phyloP scores from a whole-genome alignment of 2,113 vertebrate genomes.

The Tetraodon nigroviridis region DNA sequence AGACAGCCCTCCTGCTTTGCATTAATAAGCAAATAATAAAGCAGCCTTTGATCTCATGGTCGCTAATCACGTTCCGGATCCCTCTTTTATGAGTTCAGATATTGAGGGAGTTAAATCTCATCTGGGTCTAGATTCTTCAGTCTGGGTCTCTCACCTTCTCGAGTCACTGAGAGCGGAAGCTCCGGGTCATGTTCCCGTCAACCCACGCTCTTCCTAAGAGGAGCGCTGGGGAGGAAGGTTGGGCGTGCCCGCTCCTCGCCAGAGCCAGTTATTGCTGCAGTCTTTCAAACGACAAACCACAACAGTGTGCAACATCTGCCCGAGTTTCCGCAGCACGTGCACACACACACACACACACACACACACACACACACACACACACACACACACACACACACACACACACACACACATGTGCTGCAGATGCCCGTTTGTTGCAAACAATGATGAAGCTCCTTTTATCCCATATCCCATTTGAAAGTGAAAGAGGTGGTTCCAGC shows the following conservation, averaged over 20 bases:
- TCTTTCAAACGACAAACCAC: constrained; percentile 1
- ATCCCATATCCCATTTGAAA: not conserved
- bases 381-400: no score
- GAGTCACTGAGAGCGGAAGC: constrained; percentile 12
- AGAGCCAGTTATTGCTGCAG: not conserved
- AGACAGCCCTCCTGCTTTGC: not conserved
- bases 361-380: no score
- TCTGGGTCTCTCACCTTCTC: not conserved
- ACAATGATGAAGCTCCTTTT: not conserved
- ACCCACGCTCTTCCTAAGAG: constrained; percentile 12
- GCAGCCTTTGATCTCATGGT: constrained; percentile 6
- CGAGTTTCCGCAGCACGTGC: not conserved
- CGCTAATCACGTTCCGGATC: constrained; percentile 11
- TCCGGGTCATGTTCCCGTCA: not conserved
- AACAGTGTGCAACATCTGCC: constrained; percentile 19
- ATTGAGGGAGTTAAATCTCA: no score
- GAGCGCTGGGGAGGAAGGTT: not conserved
- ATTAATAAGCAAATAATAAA: constrained; percentile 23
- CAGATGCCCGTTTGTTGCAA: constrained; percentile 22
- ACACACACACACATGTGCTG: constrained; percentile 6
- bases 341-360: not conserved
- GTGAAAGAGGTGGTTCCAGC: not conserved
- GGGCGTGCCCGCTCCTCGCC: not conserved
- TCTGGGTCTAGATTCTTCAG: no score
- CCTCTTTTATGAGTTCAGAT: constrained; percentile 9